These are phyloP conservation scores for Agrotis exclamationis DNA, from an alignment of 2,888 invertebrate species.

Conservation along the genomic window DNA sequence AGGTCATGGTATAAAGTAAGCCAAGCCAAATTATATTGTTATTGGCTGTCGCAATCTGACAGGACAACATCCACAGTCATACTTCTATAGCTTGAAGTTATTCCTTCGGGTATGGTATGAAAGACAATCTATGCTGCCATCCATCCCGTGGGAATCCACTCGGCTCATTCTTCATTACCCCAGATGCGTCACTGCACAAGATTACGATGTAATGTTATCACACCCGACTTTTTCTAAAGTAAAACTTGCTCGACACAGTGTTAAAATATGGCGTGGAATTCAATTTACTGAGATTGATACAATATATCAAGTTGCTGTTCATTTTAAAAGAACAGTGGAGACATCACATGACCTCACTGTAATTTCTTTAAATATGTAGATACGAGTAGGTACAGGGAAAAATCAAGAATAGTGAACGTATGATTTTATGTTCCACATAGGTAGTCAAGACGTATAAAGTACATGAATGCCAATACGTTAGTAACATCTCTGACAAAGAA, in stretches of 20 bases:
- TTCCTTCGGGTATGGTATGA: constrained; percentile 34
- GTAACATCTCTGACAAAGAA: too few species aligned
- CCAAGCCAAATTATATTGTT: too few species aligned
- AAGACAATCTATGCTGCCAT: constrained; percentile 39
- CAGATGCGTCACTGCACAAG: constrained; percentile 67
- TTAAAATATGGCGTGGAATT: neutral
- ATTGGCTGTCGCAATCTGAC: too few species aligned
- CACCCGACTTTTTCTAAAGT: too few species aligned
- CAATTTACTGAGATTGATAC: constrained; percentile 19
- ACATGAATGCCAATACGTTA: too few species aligned
- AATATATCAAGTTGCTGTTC: constrained; percentile 11
- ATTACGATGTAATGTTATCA: constrained; percentile 24
- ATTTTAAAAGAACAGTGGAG: neutral
- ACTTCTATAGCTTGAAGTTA: constrained; percentile 21
- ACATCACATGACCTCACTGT: neutral
- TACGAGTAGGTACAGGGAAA: too few species aligned
- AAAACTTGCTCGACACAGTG: neutral
- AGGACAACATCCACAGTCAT: constrained; percentile 9
- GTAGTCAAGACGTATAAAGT: too few species aligned
- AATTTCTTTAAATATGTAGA: neutral
- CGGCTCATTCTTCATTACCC: constrained; percentile 76
- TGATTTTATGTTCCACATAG: neutral
- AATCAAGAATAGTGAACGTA: neutral
- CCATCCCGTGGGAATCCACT: constrained; percentile 50
- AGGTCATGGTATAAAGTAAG: too few species aligned